Evolutionary conservation across 2,113 vertebrate genomes (phyloP).

Genomic region (Periophthalmus modestus): DNA sequence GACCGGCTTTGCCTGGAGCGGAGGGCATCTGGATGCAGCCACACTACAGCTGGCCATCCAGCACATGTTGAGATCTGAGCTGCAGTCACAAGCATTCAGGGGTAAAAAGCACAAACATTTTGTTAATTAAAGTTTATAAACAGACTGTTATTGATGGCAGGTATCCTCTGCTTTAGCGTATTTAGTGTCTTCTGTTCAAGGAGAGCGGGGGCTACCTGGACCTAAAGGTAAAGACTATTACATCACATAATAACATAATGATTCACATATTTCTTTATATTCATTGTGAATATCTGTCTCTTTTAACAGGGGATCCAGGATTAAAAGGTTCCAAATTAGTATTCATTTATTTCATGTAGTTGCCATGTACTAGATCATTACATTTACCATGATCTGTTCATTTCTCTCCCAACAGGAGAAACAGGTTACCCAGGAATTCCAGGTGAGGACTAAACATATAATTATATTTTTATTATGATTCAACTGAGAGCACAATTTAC

Average conservation of each 20-base stretch:
- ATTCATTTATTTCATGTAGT: neutral
- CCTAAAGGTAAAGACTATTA: slow-evolving; percentile 82
- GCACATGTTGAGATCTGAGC: slow-evolving; percentile 61
- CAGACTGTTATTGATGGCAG: neutral
- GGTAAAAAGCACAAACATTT: slow-evolving; percentile 49
- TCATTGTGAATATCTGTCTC: neutral
- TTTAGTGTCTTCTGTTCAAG: slow-evolving; percentile 68
- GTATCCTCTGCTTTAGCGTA: slow-evolving; percentile 49
- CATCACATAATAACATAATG: neutral
- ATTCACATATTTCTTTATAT: neutral
- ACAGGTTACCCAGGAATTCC: slow-evolving; percentile 68
- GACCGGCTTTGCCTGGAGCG: neutral
- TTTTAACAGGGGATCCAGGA: slow-evolving; percentile 65
- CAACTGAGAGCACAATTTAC: slow-evolving; percentile 16
- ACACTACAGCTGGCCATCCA: slow-evolving; percentile 53
- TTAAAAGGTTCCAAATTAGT: slow-evolving; percentile 50
- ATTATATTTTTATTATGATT: neutral
- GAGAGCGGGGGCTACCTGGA: slow-evolving; percentile 78
- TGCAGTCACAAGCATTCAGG: slow-evolving; percentile 72
- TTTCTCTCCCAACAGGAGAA: slow-evolving; percentile 67
- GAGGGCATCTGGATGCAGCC: slow-evolving; percentile 14
- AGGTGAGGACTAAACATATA: slow-evolving; percentile 62
- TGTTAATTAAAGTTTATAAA: neutral
- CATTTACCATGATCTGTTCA: neutral
- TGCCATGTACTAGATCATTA: neutral